Base-by-base conservation (phyloP, 2,888 invertebrate genomes). In the Limnephilus auricula region DNA sequence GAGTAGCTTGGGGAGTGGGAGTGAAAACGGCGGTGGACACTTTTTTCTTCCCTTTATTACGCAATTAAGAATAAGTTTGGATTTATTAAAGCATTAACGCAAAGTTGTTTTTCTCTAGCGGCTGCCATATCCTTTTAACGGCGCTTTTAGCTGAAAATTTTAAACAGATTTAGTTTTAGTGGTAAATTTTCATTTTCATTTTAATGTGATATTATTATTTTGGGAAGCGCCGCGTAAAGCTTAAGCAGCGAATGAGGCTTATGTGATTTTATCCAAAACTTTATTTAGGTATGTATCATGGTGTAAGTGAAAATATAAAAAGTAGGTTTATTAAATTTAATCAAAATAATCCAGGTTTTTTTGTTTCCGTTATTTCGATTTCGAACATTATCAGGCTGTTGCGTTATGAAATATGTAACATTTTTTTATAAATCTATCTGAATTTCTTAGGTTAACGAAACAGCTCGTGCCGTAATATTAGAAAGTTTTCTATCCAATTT, bases 51-150 rank as follows among this genome's bases (percentile, higher is more conserved):
- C 37, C 90, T 92, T 93, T 92, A 92, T 90, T 91, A 88, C 92
- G 93, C 92, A 91, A 92, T 93, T 93, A 93, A 93, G 93, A 93
- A 92, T 92, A 93, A 93, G 92, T 93, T 93, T 91, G 91, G 90
- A 93, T 93, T 93, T 92, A 93, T 93, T 92, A 91, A 93, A 93
- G 90, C 93, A 92, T 92, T 91, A 93, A 89, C 90, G 92, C 92
- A 86, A 92, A 93, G 90, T 92, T 92, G 92, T 92, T 92, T 92
- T 92, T 83, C 92, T 92, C 92, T 87, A 89, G 91, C 83, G 92
- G 91, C 84, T n/a, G 89, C 37, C 31, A n/a, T 31, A 65, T 87
- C 80, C 80, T 89, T 40, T 80, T 88, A 88, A 37, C 45, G 45
- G 79, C 79, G 89, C 89, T 34, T 50, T 79, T 89, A 79, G 79